Conservation (phyloP, 1,140 invertebrate species). For the Mizuhopecten yessoensis region DNA sequence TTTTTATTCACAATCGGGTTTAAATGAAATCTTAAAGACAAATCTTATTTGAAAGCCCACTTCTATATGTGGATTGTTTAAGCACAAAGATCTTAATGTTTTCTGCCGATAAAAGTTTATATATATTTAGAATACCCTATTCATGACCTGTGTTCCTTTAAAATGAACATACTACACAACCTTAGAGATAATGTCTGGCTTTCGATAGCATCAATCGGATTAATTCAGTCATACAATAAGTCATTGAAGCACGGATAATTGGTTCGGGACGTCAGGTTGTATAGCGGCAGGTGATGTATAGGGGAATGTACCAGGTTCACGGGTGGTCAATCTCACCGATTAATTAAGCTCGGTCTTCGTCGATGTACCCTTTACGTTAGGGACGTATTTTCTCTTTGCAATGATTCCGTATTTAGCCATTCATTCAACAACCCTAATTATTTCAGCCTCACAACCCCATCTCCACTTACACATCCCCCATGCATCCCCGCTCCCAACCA, state of each 20-base stretch:
- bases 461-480: too few relatives aligned
- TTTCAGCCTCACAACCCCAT: too few relatives aligned
- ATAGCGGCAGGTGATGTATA: too few relatives aligned
- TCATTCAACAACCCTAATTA: too few relatives aligned
- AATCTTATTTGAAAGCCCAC: background rate
- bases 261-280: background rate
- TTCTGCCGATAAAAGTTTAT: background rate
- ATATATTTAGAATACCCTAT: background rate
- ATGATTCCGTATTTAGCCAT: too few relatives aligned
- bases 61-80: background rate
- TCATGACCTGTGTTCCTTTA: background rate
- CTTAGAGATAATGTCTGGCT: background rate
- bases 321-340: background rate
- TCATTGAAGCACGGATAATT: constrained; percentile 4
- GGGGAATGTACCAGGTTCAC: background rate
- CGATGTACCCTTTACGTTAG: too few relatives aligned
- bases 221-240: background rate
- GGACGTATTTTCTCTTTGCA: too few relatives aligned
- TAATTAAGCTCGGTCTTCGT: too few relatives aligned
- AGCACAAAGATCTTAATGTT: background rate
- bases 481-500: too few relatives aligned
- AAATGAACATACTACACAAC: background rate
- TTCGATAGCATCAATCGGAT: background rate
- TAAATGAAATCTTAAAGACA: background rate
- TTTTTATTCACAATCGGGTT: background rate